Conservation (phyloP, 2,797 vertebrate genomes). For the Diceros bicornis region DNA sequence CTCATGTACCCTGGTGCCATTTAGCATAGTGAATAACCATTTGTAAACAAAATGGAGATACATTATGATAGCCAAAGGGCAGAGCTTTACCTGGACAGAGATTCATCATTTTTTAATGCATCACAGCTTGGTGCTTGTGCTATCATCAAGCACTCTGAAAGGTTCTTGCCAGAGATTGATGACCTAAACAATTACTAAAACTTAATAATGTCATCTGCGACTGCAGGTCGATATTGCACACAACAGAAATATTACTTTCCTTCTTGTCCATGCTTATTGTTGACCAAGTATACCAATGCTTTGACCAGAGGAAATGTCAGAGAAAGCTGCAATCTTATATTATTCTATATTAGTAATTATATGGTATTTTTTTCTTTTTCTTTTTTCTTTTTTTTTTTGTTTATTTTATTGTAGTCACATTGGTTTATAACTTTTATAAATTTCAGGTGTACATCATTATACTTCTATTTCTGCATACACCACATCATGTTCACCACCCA, state of each 20-base stretch:
- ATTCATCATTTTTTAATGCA: constrained; percentile 90
- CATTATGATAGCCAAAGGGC: constrained; percentile 89
- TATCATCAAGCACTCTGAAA: constrained; percentile 88
- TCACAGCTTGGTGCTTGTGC: constrained; percentile 88
- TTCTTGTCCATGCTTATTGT: neutral
- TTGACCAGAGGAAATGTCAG: neutral
- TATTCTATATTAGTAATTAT: neutral
- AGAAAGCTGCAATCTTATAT: neutral
- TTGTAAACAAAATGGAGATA: constrained; percentile 90
- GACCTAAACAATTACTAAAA: constrained; percentile 86
- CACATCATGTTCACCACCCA: no score
- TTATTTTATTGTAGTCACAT: no score
- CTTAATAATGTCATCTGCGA: constrained; percentile 86
- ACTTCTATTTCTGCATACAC: no score
- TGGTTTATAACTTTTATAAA: no score
- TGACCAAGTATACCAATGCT: neutral
- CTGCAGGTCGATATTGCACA: constrained; percentile 67
- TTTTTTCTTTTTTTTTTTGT: no score
- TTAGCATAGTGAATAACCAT: constrained; percentile 82
- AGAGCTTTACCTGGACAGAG: constrained; percentile 89
- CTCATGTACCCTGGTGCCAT: constrained; percentile 58
- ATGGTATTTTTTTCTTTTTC: neutral
- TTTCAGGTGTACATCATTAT: no score
- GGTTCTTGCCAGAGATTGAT: constrained; percentile 88
- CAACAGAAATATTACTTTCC: constrained; percentile 28